Evolutionary conservation across 1,140 invertebrate species (phyloP), one percentile per base, ranked within the genome.

Genomic region (Carcinoscorpius rotundicauda): DNA sequence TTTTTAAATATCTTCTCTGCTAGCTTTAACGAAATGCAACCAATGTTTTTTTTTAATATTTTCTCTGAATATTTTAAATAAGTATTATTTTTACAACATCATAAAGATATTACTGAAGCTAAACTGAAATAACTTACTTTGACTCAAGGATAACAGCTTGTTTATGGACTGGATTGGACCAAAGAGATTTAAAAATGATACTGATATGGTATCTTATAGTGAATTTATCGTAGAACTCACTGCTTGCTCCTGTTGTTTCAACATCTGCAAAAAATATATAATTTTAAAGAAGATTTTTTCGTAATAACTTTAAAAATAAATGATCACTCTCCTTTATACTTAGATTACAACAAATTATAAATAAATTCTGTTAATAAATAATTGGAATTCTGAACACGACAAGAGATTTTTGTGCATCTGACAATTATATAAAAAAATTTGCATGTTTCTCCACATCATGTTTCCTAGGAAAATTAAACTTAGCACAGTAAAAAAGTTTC

Each of bases 181-280:
- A 83, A 66, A 85, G 74, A 51, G 72, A 74, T 69, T 97, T 96
- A 60, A 98, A 83, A 72, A 98, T 94, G 72, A 97, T 85, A 77
- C 93, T 97, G 73, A 98, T 97, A 74, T 97, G 92, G 80, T 97
- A 97, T 68, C 93, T 85, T 73, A 98, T 98, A 8, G 93, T 93
- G 76, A 98, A 99, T 80, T 98, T 99, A 78, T 98, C 96, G 75
- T 98, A 99, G 79, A 98, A 99, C 77, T 98, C 96, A 56, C 89
- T 94, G 76, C 88, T 93, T 61, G 96, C 91, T 48, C 96, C 96
- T 8, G 94, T 98, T 3, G 92, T 92, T 79, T 99, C 97, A 53
- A 99, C 93, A 74, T 98, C 94, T 71, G 73, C n/a, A 65, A 71
- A 63, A 68, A 63, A 71, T 64, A 55, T 55, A 8, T 6, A 55